A percentile compares a stretch with the other conserved stretches of the same genome.
Conservation (phyloP, 37 sponge, comb jelly and placozoan genomes). For the Geodia barretti region DNA sequence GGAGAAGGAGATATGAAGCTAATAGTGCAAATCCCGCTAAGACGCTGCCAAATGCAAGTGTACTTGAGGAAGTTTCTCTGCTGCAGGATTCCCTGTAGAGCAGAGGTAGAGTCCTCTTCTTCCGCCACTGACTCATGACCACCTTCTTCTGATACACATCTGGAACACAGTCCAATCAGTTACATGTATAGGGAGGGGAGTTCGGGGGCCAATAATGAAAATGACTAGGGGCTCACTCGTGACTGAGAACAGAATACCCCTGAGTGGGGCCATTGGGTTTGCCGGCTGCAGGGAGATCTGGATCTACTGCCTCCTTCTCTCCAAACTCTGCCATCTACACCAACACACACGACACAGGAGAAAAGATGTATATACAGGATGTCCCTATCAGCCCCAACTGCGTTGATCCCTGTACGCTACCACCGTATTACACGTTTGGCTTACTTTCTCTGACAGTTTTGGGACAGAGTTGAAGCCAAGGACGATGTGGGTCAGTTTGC, state of each 20-base stretch:
- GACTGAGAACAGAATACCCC: constrained; percentile 48
- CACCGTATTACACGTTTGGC: not conserved
- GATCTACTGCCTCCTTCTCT: constrained; percentile 22
- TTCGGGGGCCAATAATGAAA: not conserved
- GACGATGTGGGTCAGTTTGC: constrained; percentile 70
- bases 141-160: not conserved
- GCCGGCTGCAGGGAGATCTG: constrained; percentile 46
- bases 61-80: constrained; percentile 57
- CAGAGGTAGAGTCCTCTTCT: not conserved
- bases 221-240: constrained; percentile 32
- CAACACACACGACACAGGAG: not conserved
- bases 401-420: not conserved
- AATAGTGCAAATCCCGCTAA: not conserved
- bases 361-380: not conserved
- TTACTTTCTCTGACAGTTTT: constrained; percentile 54
- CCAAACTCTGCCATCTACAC: constrained; percentile 39
- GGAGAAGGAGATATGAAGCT: not conserved
- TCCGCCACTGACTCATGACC: not conserved
- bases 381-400: too few species aligned
- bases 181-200: not conserved
- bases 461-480: constrained; percentile 56
- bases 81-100: constrained; percentile 53
- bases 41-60: not conserved
- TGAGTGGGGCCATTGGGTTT: constrained; percentile 10
- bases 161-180: not conserved